Evolutionary conservation across 2,797 vertebrate genomes (phyloP).

Genomic region (Micromesistius poutassou): DNA sequence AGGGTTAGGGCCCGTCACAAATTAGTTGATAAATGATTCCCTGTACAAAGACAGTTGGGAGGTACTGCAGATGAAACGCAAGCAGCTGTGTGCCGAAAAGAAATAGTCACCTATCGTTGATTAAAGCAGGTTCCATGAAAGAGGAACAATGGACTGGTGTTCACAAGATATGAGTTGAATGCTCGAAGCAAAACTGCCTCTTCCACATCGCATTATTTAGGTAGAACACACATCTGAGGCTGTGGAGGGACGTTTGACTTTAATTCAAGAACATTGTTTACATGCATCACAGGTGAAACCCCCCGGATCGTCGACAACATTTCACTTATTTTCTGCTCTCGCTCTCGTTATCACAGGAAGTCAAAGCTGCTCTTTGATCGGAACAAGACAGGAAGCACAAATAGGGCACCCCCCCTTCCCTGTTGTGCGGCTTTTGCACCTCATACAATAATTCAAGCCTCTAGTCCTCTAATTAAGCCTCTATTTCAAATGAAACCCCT

Average conservation of each 20-base stretch:
- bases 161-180: conserved; percentile 32
- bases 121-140: conserved; percentile 32
- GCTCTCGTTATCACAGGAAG: conserved; percentile 9
- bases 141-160: conserved; percentile 36
- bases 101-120: background rate
- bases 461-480: too few relatives aligned
- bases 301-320: background rate
- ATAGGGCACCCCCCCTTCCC: conserved; percentile 55
- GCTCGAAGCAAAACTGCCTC: conserved; percentile 22
- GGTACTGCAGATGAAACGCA: background rate
- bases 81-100: conserved; percentile 15
- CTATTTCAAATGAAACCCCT: background rate
- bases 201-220: too few relatives aligned
- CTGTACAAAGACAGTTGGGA: background rate
- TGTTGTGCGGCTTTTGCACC: conserved; percentile 42
- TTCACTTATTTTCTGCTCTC: background rate
- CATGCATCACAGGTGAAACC: too few relatives aligned
- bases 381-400: conserved; percentile 56
- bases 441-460: conserved; percentile 41
- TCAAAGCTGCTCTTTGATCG: conserved; percentile 19
- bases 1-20: too few relatives aligned
- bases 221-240: too few relatives aligned
- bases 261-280: background rate
- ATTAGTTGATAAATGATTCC: background rate
- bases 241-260: background rate